Evolutionary conservation across 2,888 invertebrate species (phyloP).

Genomic region (Amblyjoppa proteus): DNA sequence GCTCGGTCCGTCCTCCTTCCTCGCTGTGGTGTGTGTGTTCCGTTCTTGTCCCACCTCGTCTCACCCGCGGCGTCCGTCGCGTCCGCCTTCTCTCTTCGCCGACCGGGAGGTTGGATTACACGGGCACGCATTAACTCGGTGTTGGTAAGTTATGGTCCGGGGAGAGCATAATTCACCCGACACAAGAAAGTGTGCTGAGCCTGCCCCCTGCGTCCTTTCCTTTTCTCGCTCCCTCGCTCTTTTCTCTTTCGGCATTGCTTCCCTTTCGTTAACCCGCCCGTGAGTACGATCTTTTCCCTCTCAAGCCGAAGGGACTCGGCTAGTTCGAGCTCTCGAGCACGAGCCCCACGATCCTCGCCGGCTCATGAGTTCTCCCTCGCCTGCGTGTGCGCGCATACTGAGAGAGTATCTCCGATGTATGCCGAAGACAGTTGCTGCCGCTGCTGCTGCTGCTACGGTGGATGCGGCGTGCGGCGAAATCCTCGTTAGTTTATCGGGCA

Average conservation of each 20-base stretch:
- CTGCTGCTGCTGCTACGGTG: not conserved
- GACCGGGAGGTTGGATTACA: constrained; percentile 77
- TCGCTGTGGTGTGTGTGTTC: constrained; percentile 6
- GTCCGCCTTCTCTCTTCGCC: constrained; percentile 40
- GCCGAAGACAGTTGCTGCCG: not conserved
- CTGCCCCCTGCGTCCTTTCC: constrained; percentile 47
- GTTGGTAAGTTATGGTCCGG: constrained; percentile 81
- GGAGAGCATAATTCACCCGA: constrained; percentile 81
- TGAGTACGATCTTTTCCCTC: constrained; percentile 21
- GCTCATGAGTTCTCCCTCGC: constrained; percentile 23
- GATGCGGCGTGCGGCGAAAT: constrained; percentile 61
- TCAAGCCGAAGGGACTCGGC: constrained; percentile 27
- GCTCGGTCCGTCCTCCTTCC: constrained; percentile 67
- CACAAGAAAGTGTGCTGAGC: constrained; percentile 78
- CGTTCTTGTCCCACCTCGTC: constrained; percentile 5
- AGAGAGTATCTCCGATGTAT: not conserved
- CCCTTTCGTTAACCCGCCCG: constrained; percentile 24
- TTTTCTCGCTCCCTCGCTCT: constrained; percentile 32
- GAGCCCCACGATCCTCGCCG: constrained; percentile 32
- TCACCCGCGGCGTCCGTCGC: not conserved
- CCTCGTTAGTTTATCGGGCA: constrained; percentile 80
- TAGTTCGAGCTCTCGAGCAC: constrained; percentile 48
- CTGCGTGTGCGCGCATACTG: constrained; percentile 1
- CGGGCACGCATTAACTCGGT: constrained; percentile 82
- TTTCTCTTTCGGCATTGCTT: constrained; percentile 25